Evolutionary conservation across 2,888 invertebrate species (phyloP), one percentile per base, ranked within the genome.

Genomic region (Camponotus fellah): DNA sequence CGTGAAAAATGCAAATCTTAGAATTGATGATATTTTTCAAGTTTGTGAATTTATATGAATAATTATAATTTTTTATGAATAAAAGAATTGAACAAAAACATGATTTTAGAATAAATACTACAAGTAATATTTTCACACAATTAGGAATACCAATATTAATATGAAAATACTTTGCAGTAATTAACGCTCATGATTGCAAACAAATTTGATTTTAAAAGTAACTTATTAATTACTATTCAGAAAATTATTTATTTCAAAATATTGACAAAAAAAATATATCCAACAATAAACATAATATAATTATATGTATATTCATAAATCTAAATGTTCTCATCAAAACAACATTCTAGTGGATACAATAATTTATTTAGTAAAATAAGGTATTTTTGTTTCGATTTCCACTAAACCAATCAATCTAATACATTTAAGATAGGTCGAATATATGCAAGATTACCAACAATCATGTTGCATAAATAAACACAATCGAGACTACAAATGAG

Each of bases 291-390:
- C 21, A 21, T 9, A 53, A 12, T 71, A 12, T 71, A 71, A 71
- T 37, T 37, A n/a, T 17, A 34, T 37, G 12, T 17, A 34, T 49
- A n/a, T 2, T 4, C n/a, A 14, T 34, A 0, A 1, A 53, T 53
- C 17, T 72, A n/a, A 12, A 60, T 74, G 60, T 6, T n/a, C 40
- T 53, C 2, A 53, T 49, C 8, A 53, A 8, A 40, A 17, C 0
- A 12, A 32, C 3, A 3, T 9, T 58, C 10, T n/a, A 74, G 60
- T 43, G n/a, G 3, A 0, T 17, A 46, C 64, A 43, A 46, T 46
- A 64, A 75, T 9, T 75, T 75, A 75, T 75, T 75, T 10, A 60
- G 14, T 4, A 21, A 34, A 64, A 14, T 43, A 43, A 60, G 17
- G 14, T 34, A 26, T 26, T 26, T 26, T 64, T n/a, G n/a, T 5